Evolutionary conservation across 2,797 vertebrate genomes (phyloP).

Genomic region (Arnoldichthys spilopterus): DNA sequence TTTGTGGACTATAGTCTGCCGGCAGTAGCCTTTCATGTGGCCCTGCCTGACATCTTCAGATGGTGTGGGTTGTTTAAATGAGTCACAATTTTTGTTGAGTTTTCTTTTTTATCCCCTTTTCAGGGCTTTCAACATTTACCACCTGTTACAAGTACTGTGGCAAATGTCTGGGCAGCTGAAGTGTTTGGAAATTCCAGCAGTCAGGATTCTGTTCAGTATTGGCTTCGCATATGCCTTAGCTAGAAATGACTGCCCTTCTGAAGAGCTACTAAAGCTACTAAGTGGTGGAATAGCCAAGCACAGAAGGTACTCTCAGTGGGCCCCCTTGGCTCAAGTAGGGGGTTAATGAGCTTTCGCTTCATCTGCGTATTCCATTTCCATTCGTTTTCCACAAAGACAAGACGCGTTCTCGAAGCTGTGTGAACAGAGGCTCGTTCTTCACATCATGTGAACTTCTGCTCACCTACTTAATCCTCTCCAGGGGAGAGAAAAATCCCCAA

Average conservation of each 20-base stretch:
- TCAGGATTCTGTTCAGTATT: constrained; percentile 30
- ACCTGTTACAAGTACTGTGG: constrained; percentile 54
- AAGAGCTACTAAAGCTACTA: constrained; percentile 17
- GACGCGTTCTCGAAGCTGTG: constrained; percentile 35
- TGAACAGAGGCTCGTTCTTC: constrained; percentile 16
- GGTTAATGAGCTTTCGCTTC: constrained; percentile 42
- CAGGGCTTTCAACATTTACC: constrained; percentile 48
- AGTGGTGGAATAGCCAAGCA: background rate
- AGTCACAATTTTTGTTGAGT: constrained; percentile 50
- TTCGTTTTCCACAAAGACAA: constrained; percentile 22
- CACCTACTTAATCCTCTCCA: constrained; percentile 36
- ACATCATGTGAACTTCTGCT: constrained; percentile 30
- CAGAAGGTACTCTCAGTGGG: constrained; percentile 33
- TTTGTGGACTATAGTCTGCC: constrained; percentile 50
- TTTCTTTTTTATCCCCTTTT: constrained; percentile 37
- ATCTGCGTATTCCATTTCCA: constrained; percentile 43
- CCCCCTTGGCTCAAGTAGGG: constrained; percentile 32
- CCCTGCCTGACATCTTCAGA: constrained; percentile 43
- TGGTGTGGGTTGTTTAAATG: constrained; percentile 45
- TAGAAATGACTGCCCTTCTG: constrained; percentile 18
- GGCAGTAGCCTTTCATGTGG: constrained; percentile 55
- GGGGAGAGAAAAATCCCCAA: background rate
- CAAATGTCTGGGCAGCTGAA: constrained; percentile 36
- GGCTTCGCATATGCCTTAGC: constrained; percentile 34
- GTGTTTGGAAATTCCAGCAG: constrained; percentile 39